phyloP scores from a whole-genome alignment of 2,888 invertebrate genomes.

The Cataglyphis altisquamis region DNA sequence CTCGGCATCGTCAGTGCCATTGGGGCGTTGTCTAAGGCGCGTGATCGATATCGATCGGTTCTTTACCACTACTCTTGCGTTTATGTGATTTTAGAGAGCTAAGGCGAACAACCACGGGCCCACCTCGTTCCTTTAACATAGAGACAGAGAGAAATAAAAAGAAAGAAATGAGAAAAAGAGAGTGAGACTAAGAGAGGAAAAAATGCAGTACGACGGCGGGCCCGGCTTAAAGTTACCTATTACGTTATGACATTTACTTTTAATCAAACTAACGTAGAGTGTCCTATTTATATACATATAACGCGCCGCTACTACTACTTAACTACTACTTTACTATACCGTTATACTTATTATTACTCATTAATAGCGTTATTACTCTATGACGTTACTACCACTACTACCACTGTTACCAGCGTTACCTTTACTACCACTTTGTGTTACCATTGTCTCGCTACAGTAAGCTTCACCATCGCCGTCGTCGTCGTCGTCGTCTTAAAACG shows the following conservation, averaged over 20 bases:
- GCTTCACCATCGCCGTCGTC: constrained; percentile 50
- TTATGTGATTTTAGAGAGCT: constrained; percentile 84
- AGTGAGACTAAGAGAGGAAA: constrained; percentile 20
- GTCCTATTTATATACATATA: constrained; percentile 81
- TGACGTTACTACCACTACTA: constrained; percentile 68
- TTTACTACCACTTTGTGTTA: constrained; percentile 64
- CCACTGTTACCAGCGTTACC: constrained; percentile 66
- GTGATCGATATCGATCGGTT: constrained; percentile 57
- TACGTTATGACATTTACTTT: constrained; percentile 83
- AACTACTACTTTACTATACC: constrained; percentile 69
- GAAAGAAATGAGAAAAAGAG: background rate
- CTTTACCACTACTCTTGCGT: constrained; percentile 81
- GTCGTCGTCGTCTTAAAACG: constrained; percentile 61
- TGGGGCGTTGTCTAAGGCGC: constrained; percentile 62
- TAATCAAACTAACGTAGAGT: constrained; percentile 82
- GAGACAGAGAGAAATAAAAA: background rate
- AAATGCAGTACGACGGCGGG: constrained; percentile 57
- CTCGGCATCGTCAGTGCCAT: constrained; percentile 51
- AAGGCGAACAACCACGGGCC: constrained; percentile 78
- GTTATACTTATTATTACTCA: constrained; percentile 70
- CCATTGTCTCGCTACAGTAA: constrained; percentile 53
- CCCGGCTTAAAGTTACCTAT: constrained; percentile 84
- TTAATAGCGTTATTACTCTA: constrained; percentile 69
- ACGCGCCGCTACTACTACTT: constrained; percentile 76
- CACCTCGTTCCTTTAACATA: constrained; percentile 58